A percentile compares a stretch with the other conserved stretches of the same genome.
These are phyloP conservation scores for Vultur gryphus DNA, from an alignment of 2,797 vertebrate species.

Conservation along the genomic window DNA sequence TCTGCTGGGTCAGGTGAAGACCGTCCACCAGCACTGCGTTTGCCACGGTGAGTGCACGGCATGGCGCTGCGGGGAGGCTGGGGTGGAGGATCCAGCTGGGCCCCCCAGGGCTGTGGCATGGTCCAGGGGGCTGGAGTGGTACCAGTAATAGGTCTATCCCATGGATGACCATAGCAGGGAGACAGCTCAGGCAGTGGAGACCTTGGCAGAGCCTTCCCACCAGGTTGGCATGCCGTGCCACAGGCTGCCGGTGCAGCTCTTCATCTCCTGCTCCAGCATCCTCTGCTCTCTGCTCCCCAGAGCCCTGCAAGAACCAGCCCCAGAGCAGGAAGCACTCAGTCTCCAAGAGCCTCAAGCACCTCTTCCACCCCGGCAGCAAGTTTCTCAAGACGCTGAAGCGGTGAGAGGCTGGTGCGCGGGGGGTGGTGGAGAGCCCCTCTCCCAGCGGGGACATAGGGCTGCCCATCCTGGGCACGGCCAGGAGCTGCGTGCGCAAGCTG, in stretches of 20 bases:
- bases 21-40: conserved; percentile 83
- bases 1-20: conserved; percentile 85
- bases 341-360: conserved; percentile 90
- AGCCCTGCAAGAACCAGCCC: conserved; percentile 83
- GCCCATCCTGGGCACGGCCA: accelerated
- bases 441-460: neutral
- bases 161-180: neutral
- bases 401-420: conserved; percentile 38
- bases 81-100: neutral
- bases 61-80: accelerated
- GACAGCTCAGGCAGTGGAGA: neutral
- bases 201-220: neutral
- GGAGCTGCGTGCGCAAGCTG: accelerated
- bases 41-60: conserved; percentile 81
- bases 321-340: conserved; percentile 90
- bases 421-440: neutral
- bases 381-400: conserved; percentile 90
- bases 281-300: conserved; percentile 66
- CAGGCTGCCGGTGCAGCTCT: neutral
- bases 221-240: accelerated
- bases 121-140: neutral
- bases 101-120: neutral
- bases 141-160: neutral
- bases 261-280: neutral
- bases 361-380: conserved; percentile 89